Percentiles rank a stretch among this genome's conserved stretches.
phyloP scores from a whole-genome alignment of 2,113 vertebrate genomes.

The Silurus meridionalis region DNA sequence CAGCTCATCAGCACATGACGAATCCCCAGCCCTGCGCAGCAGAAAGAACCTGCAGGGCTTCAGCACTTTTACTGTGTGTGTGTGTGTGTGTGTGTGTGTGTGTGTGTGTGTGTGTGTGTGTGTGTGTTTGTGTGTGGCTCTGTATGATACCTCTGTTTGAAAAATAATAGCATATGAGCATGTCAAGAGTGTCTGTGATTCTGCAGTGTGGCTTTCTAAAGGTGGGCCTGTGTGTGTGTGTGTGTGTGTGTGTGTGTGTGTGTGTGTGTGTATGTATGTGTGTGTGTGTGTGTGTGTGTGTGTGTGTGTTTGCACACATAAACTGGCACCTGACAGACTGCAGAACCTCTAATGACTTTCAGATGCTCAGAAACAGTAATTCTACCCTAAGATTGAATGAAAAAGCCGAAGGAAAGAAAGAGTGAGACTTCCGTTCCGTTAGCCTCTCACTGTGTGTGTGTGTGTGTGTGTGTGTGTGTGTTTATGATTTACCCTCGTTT shows the following conservation, averaged over 20 bases:
- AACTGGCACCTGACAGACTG: slow-evolving; percentile 88
- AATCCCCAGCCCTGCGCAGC: slow-evolving; percentile 79
- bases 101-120: slow-evolving; percentile 59
- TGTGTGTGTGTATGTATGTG: slow-evolving; percentile 39
- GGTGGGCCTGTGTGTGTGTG: slow-evolving; percentile 3
- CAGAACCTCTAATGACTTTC: slow-evolving; percentile 89
- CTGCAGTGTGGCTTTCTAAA: slow-evolving; percentile 39
- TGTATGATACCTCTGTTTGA: slow-evolving; percentile 46
- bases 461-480: neutral
- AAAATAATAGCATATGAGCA: slow-evolving; percentile 51
- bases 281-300: slow-evolving; percentile 38
- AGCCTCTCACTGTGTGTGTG: slow-evolving; percentile 31
- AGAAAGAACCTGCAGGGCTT: slow-evolving; percentile 83
- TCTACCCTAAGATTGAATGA: slow-evolving; percentile 81
- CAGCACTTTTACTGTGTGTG: slow-evolving; percentile 76
- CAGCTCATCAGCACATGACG: slow-evolving; percentile 91
- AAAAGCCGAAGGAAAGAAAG: slow-evolving; percentile 73
- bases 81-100: slow-evolving; percentile 49
- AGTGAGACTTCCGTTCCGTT: slow-evolving; percentile 80
- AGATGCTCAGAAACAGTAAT: slow-evolving; percentile 92
- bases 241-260: slow-evolving; percentile 22
- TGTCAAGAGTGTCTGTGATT: slow-evolving; percentile 42
- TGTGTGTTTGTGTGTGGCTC: neutral
- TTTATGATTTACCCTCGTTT: neutral
- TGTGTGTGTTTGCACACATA: slow-evolving; percentile 51